These are phyloP conservation scores for Protaetia brevitarsis DNA, from an alignment of 1,140 invertebrate genomes.

Conservation along the genomic window DNA sequence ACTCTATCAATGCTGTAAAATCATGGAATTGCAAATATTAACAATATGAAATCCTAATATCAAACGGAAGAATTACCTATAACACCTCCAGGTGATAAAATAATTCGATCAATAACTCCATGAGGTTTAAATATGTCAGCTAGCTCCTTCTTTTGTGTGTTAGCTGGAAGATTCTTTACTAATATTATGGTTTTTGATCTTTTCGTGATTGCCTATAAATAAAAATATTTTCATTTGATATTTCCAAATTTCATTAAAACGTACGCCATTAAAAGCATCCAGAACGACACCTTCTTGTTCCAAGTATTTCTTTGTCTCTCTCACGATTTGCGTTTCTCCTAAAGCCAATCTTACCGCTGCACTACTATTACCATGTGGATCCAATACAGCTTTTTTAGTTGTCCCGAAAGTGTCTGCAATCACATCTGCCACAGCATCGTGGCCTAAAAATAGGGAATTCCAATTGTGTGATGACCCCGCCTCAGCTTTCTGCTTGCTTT, in stretches of 20 bases:
- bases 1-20: conserved; percentile 81
- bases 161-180: conserved; percentile 91
- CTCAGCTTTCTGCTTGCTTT: conserved; percentile 70
- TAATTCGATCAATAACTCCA: conserved; percentile 74
- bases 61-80: too few species aligned
- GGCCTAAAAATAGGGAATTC: conserved; percentile 94
- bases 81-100: conserved; percentile 85
- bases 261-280: conserved; percentile 76
- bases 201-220: conserved; percentile 49
- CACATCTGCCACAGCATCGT: conserved; percentile 90
- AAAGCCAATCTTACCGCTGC: conserved; percentile 92
- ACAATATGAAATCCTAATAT: too few species aligned
- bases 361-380: conserved; percentile 58
- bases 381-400: conserved; percentile 71
- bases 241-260: neutral
- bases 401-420: conserved; percentile 84
- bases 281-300: conserved; percentile 84
- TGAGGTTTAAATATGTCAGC: conserved; percentile 71
- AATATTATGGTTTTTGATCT: conserved; percentile 91
- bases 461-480: conserved; percentile 86
- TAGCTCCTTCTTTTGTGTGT: conserved; percentile 71
- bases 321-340: conserved; percentile 94
- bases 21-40: neutral
- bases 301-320: conserved; percentile 85
- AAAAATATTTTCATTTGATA: neutral